These are phyloP conservation scores for Trachops cirrhosus DNA, from an alignment of 2,797 vertebrate genomes.

Conservation along the genomic window DNA sequence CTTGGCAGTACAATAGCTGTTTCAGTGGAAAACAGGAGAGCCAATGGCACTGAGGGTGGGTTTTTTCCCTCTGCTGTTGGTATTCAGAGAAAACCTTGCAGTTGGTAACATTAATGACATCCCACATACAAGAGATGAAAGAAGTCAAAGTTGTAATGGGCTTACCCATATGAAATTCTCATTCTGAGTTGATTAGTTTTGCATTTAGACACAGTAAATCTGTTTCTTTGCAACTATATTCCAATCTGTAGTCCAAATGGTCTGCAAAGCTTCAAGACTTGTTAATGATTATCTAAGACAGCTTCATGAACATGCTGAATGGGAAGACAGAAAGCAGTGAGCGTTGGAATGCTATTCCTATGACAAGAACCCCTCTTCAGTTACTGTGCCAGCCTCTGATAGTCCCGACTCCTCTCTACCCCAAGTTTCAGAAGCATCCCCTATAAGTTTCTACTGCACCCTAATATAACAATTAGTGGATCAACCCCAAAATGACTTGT, in stretches of 20 bases:
- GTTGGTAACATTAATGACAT: slow-evolving; percentile 83
- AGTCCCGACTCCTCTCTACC: background rate
- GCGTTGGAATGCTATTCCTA: background rate
- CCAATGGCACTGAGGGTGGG: background rate
- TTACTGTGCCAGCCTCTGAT: background rate
- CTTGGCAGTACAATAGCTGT: slow-evolving; percentile 78
- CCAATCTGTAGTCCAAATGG: slow-evolving; percentile 74
- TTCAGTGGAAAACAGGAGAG: slow-evolving; percentile 80
- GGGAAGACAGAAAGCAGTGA: slow-evolving; percentile 61
- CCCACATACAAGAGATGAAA: slow-evolving; percentile 83
- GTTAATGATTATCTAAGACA: slow-evolving; percentile 49
- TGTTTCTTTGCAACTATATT: slow-evolving; percentile 70
- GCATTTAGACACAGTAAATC: slow-evolving; percentile 75
- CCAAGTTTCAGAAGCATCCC: slow-evolving; percentile 57
- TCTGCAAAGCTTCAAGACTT: slow-evolving; percentile 74
- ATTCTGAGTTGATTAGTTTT: slow-evolving; percentile 79
- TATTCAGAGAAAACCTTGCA: slow-evolving; percentile 83
- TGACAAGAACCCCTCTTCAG: background rate
- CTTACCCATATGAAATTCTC: slow-evolving; percentile 81
- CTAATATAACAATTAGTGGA: slow-evolving; percentile 49
- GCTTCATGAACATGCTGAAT: slow-evolving; percentile 52
- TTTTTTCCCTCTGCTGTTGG: slow-evolving; percentile 61
- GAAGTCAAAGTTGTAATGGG: slow-evolving; percentile 80
- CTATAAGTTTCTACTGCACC: slow-evolving; percentile 48
- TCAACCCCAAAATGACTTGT: slow-evolving; percentile 46